Percentiles rank a stretch among this genome's conserved stretches.
Conservation (phyloP, 2,797 vertebrate genomes). For the Rallus crepitans region DNA sequence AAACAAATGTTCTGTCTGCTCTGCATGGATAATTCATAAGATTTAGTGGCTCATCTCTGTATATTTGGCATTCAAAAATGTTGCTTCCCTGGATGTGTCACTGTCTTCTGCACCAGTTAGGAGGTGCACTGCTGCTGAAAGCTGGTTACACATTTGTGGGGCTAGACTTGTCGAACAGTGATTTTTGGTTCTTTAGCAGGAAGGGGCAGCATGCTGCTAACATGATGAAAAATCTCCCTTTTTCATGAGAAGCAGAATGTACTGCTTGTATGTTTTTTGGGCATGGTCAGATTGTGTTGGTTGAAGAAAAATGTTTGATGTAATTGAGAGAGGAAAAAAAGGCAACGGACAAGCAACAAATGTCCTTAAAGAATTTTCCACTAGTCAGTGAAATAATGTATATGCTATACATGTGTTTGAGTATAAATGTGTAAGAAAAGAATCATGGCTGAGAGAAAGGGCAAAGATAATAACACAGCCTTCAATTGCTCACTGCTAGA, state of each 20-base stretch:
- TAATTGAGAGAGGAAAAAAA: background rate
- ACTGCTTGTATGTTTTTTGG: background rate
- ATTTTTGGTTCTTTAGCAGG: background rate
- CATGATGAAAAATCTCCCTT: background rate
- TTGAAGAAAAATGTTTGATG: background rate
- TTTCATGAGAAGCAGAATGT: background rate
- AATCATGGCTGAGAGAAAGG: background rate
- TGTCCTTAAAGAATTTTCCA: background rate
- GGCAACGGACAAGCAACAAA: background rate
- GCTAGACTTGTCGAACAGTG: background rate
- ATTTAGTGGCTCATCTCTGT: conserved; percentile 38
- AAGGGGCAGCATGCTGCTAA: background rate
- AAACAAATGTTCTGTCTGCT: conserved; percentile 63
- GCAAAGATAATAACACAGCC: background rate
- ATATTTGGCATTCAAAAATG: conserved; percentile 24
- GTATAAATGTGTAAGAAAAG: background rate
- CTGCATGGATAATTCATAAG: conserved; percentile 63
- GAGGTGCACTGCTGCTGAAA: background rate
- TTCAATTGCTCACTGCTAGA: background rate
- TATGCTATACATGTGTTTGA: background rate
- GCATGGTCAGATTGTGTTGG: background rate
- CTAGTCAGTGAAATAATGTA: background rate
- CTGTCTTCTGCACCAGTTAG: background rate
- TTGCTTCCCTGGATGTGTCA: background rate
- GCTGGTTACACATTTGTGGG: background rate